These are phyloP conservation scores for Campoletis raptor DNA, from an alignment of 2,888 invertebrate species.

Conservation along the genomic window DNA sequence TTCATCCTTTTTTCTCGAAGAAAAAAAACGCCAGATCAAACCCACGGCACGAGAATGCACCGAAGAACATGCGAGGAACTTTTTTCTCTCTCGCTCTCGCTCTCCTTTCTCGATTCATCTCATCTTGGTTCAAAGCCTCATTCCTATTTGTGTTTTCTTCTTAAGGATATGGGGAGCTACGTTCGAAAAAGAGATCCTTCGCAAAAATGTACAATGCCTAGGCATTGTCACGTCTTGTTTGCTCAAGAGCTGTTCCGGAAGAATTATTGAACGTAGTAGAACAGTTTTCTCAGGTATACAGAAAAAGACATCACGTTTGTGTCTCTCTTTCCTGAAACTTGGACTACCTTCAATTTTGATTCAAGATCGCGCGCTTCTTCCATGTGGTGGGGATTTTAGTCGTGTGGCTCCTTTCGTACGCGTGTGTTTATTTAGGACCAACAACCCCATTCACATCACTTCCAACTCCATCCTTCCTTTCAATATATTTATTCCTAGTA, in stretches of 20 bases:
- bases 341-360: slow-evolving; percentile 7
- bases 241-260: slow-evolving; percentile 76
- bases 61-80: slow-evolving; percentile 54
- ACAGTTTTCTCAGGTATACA: slow-evolving; percentile 35
- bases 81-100: slow-evolving; percentile 69
- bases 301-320: slow-evolving; percentile 12
- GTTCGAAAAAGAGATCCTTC: slow-evolving; percentile 49
- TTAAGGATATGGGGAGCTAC: slow-evolving; percentile 19
- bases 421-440: slow-evolving; percentile 84
- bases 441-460: slow-evolving; percentile 72
- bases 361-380: slow-evolving; percentile 13
- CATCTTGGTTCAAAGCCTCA: slow-evolving; percentile 27
- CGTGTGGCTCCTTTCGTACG: slow-evolving; percentile 78
- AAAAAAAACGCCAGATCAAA: slow-evolving; percentile 41
- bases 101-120: slow-evolving; percentile 60
- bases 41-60: slow-evolving; percentile 56
- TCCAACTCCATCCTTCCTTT: slow-evolving; percentile 46
- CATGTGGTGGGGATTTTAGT: slow-evolving; percentile 69
- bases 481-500: slow-evolving; percentile 74
- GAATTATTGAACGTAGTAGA: slow-evolving; percentile 65
- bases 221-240: slow-evolving; percentile 79
- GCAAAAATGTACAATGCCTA: slow-evolving; percentile 60
- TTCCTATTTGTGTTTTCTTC: slow-evolving; percentile 34
- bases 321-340: slow-evolving; percentile 26
- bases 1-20: slow-evolving; percentile 74